A percentile compares a stretch with the other conserved stretches of the same genome.
These are phyloP conservation scores for Galeruca laticollis DNA, from an alignment of 2,888 invertebrate genomes.

Conservation along the genomic window DNA sequence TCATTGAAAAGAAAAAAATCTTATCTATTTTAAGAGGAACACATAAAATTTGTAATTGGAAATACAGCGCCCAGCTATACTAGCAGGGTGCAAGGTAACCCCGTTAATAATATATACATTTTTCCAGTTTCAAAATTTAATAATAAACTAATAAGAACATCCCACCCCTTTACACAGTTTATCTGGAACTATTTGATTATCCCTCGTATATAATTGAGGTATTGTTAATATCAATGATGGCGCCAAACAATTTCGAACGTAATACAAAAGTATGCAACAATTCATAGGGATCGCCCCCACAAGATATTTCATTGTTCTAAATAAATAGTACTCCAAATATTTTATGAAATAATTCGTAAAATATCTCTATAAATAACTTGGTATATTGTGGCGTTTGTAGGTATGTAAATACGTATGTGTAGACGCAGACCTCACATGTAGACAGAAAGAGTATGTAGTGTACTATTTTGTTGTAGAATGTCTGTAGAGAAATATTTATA, in stretches of 20 bases:
- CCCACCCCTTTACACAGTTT: too few species aligned
- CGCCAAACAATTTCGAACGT: constrained; percentile 8
- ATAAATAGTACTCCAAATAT: constrained; percentile 47
- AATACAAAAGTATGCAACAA: constrained; percentile 6
- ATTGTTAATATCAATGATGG: not conserved
- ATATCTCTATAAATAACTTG: constrained; percentile 43
- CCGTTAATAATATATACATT: too few species aligned
- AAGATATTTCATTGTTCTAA: constrained; percentile 43
- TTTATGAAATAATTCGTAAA: constrained; percentile 43
- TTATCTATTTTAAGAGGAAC: too few species aligned
- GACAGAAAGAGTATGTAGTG: constrained; percentile 41
- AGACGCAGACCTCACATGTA: constrained; percentile 47
- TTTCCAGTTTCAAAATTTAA: too few species aligned
- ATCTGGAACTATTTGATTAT: not conserved
- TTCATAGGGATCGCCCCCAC: constrained; percentile 16
- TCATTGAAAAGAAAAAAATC: too few species aligned
- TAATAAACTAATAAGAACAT: too few species aligned
- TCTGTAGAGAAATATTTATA: constrained; percentile 56
- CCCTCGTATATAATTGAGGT: not conserved
- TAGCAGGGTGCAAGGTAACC: too few species aligned
- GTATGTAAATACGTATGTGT: constrained; percentile 31
- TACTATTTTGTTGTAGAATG: constrained; percentile 45
- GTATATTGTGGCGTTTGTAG: not conserved
- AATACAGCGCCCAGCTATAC: too few species aligned
- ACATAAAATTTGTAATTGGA: too few species aligned